Evolutionary conservation across 1,140 invertebrate genomes (phyloP).

Genomic region (Aphis craccivora): DNA sequence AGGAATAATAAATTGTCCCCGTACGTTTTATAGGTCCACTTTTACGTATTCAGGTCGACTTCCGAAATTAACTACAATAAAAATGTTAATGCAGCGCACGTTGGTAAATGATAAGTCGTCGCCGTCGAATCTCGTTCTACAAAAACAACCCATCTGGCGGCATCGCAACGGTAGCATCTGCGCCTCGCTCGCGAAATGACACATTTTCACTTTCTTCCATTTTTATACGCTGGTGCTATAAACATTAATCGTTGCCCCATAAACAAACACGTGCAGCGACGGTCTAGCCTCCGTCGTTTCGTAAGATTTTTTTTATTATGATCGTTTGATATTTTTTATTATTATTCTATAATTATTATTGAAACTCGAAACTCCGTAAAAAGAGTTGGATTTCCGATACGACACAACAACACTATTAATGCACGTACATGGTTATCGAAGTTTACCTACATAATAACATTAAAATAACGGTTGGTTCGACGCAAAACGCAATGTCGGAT

Average conservation of each 20-base stretch:
- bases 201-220: slow-evolving; percentile 38
- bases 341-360: neutral
- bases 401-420: neutral
- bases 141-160: neutral
- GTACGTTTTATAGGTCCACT: slow-evolving; percentile 34
- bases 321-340: neutral
- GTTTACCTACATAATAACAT: neutral
- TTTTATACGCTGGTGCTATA: slow-evolving; percentile 26
- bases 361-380: slow-evolving; percentile 24
- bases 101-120: neutral
- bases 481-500: neutral
- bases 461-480: neutral
- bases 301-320: neutral
- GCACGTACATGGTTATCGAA: neutral
- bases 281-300: neutral
- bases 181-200: neutral
- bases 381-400: neutral
- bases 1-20: neutral
- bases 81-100: neutral
- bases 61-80: slow-evolving; percentile 21
- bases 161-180: neutral
- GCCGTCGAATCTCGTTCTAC: neutral
- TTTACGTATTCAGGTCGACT: slow-evolving; percentile 10
- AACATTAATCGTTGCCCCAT: slow-evolving; percentile 7
- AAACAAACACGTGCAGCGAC: neutral